Percentiles rank a stretch among this genome's conserved stretches.
phyloP scores from a whole-genome alignment of 2,888 invertebrate species.

The Hermaeophaga mercurialis region DNA sequence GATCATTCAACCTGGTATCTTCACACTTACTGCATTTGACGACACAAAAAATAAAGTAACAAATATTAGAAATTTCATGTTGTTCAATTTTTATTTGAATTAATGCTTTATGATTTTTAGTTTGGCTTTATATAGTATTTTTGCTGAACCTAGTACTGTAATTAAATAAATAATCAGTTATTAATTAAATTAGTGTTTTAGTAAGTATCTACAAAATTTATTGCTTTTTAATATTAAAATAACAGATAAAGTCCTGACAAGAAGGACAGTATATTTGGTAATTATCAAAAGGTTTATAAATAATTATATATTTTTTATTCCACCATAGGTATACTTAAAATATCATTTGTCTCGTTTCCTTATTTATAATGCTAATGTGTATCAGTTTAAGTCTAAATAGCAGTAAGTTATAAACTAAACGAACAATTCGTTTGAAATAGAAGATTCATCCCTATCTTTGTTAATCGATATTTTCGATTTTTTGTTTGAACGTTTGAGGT shows the following conservation, averaged over 20 bases:
- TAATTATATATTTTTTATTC: not conserved
- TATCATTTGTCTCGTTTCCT: too few relatives aligned
- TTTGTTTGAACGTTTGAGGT: too few relatives aligned
- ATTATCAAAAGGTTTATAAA: constrained; percentile 1
- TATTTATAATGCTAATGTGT: too few relatives aligned
- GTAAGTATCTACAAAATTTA: constrained; percentile 1
- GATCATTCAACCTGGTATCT: too few relatives aligned
- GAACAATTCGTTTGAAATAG: too few relatives aligned
- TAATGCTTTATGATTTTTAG: not conserved
- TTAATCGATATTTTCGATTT: too few relatives aligned
- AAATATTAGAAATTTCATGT: constrained; percentile 15
- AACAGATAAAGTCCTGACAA: not conserved
- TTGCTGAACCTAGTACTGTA: not conserved
- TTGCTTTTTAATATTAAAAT: constrained; percentile 20
- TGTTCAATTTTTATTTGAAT: too few relatives aligned
- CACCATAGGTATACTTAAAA: constrained; percentile 1
- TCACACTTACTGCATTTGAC: constrained; percentile 18
- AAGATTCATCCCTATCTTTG: too few relatives aligned
- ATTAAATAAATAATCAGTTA: not conserved
- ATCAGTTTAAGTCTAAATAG: too few relatives aligned
- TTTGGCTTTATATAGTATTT: constrained; percentile 10
- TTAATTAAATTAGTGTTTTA: constrained; percentile 18
- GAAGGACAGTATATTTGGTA: not conserved
- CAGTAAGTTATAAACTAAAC: too few relatives aligned
- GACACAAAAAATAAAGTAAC: constrained; percentile 4